A percentile compares a stretch with the other conserved stretches of the same genome.
These are phyloP conservation scores for Aleadryas rufinucha DNA, from an alignment of 2,113 vertebrate species.

Conservation along the genomic window DNA sequence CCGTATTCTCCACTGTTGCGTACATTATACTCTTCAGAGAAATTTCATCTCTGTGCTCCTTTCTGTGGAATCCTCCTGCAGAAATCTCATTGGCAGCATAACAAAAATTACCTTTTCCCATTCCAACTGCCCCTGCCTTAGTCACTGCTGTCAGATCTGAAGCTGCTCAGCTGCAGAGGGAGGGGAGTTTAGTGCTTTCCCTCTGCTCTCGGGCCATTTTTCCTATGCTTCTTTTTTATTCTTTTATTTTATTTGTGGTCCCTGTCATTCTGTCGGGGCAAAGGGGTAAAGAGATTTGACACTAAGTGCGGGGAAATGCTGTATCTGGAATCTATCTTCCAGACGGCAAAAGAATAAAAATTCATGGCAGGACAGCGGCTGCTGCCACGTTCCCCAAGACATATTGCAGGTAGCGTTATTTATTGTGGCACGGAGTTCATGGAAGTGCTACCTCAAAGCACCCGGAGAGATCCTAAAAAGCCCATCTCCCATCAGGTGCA, in stretches of 20 bases:
- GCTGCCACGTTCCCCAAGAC: conserved; percentile 81
- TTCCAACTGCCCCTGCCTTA: background rate
- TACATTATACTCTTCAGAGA: background rate
- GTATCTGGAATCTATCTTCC: conserved; percentile 84
- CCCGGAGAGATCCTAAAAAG: conserved; percentile 86
- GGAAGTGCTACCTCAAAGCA: conserved; percentile 82
- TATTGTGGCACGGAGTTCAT: conserved; percentile 84
- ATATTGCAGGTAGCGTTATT: conserved; percentile 86
- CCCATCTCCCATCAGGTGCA: conserved; percentile 83
- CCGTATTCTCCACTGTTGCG: fast-evolving
- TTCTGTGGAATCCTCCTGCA: background rate
- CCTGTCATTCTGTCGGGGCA: conserved; percentile 78
- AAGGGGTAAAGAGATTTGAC: conserved; percentile 83
- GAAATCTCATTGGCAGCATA: background rate
- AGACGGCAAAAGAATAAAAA: conserved; percentile 82
- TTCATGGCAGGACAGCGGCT: conserved; percentile 80
- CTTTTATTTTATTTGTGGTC: conserved; percentile 81
- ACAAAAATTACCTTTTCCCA: background rate
- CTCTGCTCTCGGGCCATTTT: conserved; percentile 68
- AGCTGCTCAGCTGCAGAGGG: background rate
- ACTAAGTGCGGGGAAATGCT: conserved; percentile 78
- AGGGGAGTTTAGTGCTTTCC: conserved; percentile 37
- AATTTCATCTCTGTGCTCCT: background rate
- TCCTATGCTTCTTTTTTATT: conserved; percentile 65
- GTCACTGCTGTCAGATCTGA: background rate